These are phyloP conservation scores for Taenaris catops DNA, from an alignment of 2,888 invertebrate species.

Conservation along the genomic window DNA sequence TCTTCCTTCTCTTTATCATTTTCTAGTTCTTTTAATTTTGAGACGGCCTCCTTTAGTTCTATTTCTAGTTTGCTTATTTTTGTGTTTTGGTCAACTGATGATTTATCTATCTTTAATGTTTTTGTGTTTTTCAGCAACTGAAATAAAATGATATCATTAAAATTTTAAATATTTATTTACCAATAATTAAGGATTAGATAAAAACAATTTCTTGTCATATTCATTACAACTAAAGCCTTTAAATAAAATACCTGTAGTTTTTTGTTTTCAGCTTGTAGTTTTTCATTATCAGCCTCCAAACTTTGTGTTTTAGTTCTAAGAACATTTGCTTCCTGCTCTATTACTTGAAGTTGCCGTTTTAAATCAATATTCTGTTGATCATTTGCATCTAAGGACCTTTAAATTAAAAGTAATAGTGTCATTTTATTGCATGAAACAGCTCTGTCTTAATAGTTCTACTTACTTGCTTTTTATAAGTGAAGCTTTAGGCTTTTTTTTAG, in stretches of 20 bases:
- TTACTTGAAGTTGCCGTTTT: constrained; percentile 86
- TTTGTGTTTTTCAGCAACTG: constrained; percentile 78
- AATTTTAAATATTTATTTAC: too few relatives aligned
- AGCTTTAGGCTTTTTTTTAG: constrained; percentile 81
- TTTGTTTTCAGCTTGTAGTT: constrained; percentile 86
- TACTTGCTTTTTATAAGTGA: constrained; percentile 83
- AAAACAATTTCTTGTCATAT: too few relatives aligned
- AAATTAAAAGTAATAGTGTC: constrained; percentile 23
- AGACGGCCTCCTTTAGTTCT: constrained; percentile 80
- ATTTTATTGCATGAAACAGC: not conserved
- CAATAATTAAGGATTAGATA: too few relatives aligned
- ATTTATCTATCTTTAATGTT: constrained; percentile 74
- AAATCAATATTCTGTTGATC: constrained; percentile 84
- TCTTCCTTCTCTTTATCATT: constrained; percentile 59
- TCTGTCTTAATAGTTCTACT: constrained; percentile 32
- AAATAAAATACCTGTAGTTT: constrained; percentile 80
- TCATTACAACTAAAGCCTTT: too few relatives aligned
- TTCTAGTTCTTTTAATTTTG: constrained; percentile 79
- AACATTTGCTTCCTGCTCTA: constrained; percentile 87
- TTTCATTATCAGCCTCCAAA: constrained; percentile 88
- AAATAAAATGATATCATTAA: constrained; percentile 24
- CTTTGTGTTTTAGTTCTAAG: constrained; percentile 83
- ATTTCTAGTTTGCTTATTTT: constrained; percentile 82
- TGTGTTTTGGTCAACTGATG: constrained; percentile 77
- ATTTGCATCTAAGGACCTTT: constrained; percentile 78